Evolutionary conservation across 2,888 invertebrate genomes (phyloP), one percentile per base, ranked within the genome.

Genomic region (Eupithecia exiguata): DNA sequence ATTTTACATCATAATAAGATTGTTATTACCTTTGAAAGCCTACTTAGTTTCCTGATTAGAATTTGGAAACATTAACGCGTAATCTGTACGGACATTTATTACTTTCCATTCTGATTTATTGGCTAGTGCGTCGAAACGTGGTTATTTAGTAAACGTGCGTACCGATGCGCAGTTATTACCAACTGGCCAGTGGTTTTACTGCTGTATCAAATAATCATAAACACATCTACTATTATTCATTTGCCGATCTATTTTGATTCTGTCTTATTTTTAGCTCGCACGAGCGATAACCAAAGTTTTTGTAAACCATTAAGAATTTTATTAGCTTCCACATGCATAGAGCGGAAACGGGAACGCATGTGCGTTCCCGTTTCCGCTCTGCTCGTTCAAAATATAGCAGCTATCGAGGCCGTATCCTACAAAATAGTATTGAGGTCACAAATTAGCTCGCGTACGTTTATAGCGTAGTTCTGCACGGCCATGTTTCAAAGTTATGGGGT

Each of bases 371-470:
- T 16, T 12, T 62, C 18, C 1, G 5, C 4, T 30, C 30, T 14
- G 12, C 18, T 62, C n/a, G 1, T 25, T 25, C 12, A 43, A 66
- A 65, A 65, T 38, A 25, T 5, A 40, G 6, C n/a, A 25, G 61
- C 68, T 66, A 69, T 71, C 40, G 66, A 16, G 21, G 14, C n/a
- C 40, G 38, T 68, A 71, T 71, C 62, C 43, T 63, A 70, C 72
- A 72, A 73, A 71, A 69, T 71, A 69, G 73, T 71, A 76, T 74
- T 71, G 66, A 69, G 65, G 62, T 66, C 62, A 74, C 78, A 78
- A 80, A 79, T 80, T 77, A 79, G 79, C 71, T 73, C 72, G 77
- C 49, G 77, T 76, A 79, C 79, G 76, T 77, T 78, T 79, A 77
- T 78, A 73, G 79, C 71, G 68, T 78, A 76, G 78, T 79, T 80